Evolutionary conservation across 2,113 vertebrate species (phyloP), one percentile per base, ranked within the genome.

Genomic region (Rhinolophus ferrumequinum): DNA sequence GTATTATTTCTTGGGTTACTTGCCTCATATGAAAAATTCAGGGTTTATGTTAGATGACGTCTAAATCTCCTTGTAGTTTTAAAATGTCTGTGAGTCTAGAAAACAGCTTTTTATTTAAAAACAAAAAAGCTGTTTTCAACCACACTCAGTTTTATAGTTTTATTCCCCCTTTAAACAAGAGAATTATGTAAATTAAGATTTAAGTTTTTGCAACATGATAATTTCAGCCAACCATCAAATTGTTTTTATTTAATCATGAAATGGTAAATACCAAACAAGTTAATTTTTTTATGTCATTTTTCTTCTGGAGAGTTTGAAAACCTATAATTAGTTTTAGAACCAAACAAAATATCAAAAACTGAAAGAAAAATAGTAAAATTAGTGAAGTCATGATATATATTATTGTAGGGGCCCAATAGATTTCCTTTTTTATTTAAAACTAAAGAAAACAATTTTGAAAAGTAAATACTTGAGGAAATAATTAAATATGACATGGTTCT

Each of bases 141-240:
- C 30, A 18, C 35, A 62, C 6, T 88, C 22, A 69, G 18, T 82
- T 81, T 89, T 96, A 62, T 81, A 93, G 6, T n/a, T 69, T 8
- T 15, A 58, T 44, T 67, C 73, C 72, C 1, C 5, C 38, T 96
- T 96, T 73, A 79, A 82, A 93, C 2, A 73, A 84, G 66, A 94
- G 41, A 94, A 62, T 76, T 75, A n/a, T 22, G 50, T 79, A 16
- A 95, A 35, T 85, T 52, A 82, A 96, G 30, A 91, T 88, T 90
- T 88, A 94, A 47, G 9, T 14, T 90, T 95, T 92, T 89, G 58
- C 26, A 84, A 89, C 66, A 79, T 56, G 15, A 69, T 85, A 84
- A 97, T 96, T 90, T 96, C n/a, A 96, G 38, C 73, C 81, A 96
- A 83, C 62, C 24, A 95, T 94, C n/a, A 83, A 80, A 79, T 95